phyloP scores from a whole-genome alignment of 2,888 invertebrate genomes.

The Anthophora plumipes region DNA sequence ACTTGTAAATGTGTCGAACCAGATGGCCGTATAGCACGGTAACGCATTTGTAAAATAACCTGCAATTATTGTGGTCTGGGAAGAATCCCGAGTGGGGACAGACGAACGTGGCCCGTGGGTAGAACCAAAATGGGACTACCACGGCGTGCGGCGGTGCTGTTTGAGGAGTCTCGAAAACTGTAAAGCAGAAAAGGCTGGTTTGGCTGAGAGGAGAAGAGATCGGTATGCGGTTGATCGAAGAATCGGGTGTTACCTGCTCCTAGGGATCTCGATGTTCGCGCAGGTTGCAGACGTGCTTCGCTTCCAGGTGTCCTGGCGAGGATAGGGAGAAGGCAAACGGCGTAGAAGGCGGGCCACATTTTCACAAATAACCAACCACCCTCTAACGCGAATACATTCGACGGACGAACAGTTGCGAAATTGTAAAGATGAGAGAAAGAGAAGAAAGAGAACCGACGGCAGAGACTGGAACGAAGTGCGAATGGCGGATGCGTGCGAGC shows the following conservation, averaged over 20 bases:
- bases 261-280: not conserved
- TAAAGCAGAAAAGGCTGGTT: not conserved
- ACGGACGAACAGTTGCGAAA: no score
- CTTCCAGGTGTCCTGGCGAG: not conserved
- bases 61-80: conserved; percentile 26
- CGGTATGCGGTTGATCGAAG: not conserved
- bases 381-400: no score
- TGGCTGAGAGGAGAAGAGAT: not conserved
- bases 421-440: not conserved
- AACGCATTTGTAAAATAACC: conserved; percentile 31
- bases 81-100: conserved; percentile 30
- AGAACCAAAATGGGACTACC: not conserved
- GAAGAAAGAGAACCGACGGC: not conserved
- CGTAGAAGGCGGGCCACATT: conserved; percentile 14
- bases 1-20: conserved; percentile 10
- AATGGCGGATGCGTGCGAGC: not conserved
- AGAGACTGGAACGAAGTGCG: not conserved
- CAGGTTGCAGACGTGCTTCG: not conserved
- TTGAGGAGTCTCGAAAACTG: not conserved
- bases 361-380: not conserved
- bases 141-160: not conserved
- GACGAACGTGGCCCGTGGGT: not conserved
- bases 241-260: not conserved
- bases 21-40: not conserved
- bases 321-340: not conserved